Base-by-base conservation (phyloP, 2,888 invertebrate genomes). In the Muschampia plurimacula region DNA sequence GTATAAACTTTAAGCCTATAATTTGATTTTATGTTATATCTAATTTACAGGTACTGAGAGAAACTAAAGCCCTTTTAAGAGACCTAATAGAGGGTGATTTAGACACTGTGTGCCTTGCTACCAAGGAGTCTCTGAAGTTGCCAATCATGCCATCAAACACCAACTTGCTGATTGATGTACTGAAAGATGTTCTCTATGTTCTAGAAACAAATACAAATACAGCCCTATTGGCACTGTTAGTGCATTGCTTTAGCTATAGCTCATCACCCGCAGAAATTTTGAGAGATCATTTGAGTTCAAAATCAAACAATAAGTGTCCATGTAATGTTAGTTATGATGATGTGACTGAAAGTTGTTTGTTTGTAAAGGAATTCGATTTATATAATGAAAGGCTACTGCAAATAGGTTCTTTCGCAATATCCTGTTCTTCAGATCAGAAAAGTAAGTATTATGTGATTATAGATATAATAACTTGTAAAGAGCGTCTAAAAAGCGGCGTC, bases 381-480 rank as follows among this genome's bases (percentile, higher is more conserved):
- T 95, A 96, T 74, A 95, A 96, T 80, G 97, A 97, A 82, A 95
- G 96, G 78, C 88, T 96, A 66, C 89, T 96, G 87, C 96, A 96
- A 82, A 96, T 97, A 79, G 96, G 96, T 63, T 91, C 96, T 66
- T 97, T 96, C 87, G 96, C 97, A n/a, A 94, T 96, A 62, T 96
- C 96, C 5, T 93, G 92, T 80, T 92, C 92, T 39, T 92, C 90
- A 46, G 93, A 93, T 84, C 86, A 91, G 74, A 86, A 84, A 77
- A 87, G 94, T 93, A 81, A 83, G 92, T 71, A 64, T 12, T n/a
- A 67, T 41, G 2, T 41, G 5, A 41, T 4, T 32, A 32, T 32
- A 32, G 32, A 32, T 32, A 32, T 32, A 32, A 32, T 32, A 32
- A 32, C 32, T 32, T 4, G 32, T 32, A 32, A 4, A 32, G 32